phyloP scores from a whole-genome alignment of 2,888 invertebrate genomes.

The Drosophila anomelani region DNA sequence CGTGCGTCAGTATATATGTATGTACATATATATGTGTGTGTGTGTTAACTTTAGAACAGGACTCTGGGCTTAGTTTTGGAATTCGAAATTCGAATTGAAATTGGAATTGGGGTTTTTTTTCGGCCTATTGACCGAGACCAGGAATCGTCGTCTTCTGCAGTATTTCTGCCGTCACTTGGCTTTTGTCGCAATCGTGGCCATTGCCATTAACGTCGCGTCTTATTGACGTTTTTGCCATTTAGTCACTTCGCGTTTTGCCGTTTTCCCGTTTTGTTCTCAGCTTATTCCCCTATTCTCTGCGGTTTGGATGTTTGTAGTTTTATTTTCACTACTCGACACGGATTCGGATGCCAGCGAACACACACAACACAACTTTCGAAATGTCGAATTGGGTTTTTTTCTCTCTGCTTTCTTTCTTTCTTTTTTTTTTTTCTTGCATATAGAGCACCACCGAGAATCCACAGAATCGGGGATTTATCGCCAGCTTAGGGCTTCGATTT shows the following conservation, averaged over 20 bases:
- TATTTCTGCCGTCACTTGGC: constrained; percentile 7
- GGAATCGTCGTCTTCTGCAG: constrained; percentile 3
- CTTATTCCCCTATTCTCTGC: constrained; percentile 33
- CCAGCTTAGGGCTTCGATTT: constrained; percentile 11
- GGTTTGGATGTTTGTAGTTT: constrained; percentile 56
- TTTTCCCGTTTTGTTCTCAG: constrained; percentile 42
- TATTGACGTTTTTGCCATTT: constrained; percentile 18
- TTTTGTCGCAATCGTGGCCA: constrained; percentile 19
- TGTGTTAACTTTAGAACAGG: constrained; percentile 49
- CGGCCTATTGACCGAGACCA: constrained; percentile 18
- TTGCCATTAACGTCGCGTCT: constrained; percentile 15
- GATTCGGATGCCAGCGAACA: constrained; percentile 63
- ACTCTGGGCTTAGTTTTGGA: constrained; percentile 19
- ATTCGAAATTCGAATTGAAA: constrained; percentile 51
- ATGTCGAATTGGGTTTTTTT: constrained; percentile 44
- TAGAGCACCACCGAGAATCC: constrained; percentile 6
- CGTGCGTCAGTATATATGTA: constrained; percentile 19
- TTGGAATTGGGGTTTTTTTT: constrained; percentile 7
- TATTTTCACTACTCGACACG: constrained; percentile 78
- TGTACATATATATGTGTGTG: constrained; percentile 20
- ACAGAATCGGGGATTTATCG: constrained; percentile 8
- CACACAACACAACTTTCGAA: constrained; percentile 49
- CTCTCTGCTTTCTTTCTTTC: neutral
- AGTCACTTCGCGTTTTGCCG: constrained; percentile 2
- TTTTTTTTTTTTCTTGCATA: constrained; percentile 33